Percentiles rank a stretch among this genome's conserved stretches.
Conservation (phyloP, 2,797 vertebrate species). For the Adelosebastes latens region DNA sequence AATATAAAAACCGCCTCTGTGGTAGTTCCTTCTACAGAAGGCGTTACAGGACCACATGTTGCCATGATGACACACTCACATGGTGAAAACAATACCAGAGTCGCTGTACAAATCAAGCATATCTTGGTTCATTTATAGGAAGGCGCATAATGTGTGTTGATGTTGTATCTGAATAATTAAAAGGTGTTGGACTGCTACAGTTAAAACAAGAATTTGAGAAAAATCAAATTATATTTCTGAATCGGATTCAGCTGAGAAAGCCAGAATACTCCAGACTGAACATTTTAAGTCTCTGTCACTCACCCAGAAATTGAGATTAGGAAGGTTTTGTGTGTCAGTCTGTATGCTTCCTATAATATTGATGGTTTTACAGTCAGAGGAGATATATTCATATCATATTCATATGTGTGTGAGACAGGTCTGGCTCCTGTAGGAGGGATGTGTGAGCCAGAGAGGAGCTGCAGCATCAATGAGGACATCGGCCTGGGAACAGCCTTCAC, state of each 20-base stretch:
- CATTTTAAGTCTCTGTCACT: not conserved
- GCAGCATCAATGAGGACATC: slow-evolving; percentile 99
- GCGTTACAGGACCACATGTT: too few species aligned
- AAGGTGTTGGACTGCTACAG: not conserved
- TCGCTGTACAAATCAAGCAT: too few species aligned
- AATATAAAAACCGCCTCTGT: too few species aligned
- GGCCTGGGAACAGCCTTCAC: slow-evolving; percentile 98
- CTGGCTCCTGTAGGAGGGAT: slow-evolving; percentile 96
- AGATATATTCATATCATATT: not conserved
- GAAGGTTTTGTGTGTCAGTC: not conserved
- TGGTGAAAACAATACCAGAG: too few species aligned
- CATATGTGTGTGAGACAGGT: slow-evolving; percentile 76
- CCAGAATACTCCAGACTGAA: not conserved
- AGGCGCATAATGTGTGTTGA: too few species aligned
- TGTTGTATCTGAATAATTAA: too few species aligned
- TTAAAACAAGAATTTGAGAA: not conserved
- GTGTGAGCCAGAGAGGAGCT: slow-evolving; percentile 97
- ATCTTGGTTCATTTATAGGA: rapidly evolving
- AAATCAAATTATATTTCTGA: too few species aligned
- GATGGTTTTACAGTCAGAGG: not conserved
- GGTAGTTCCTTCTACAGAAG: too few species aligned
- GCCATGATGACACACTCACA: too few species aligned
- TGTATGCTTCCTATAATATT: not conserved
- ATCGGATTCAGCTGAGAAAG: not conserved
- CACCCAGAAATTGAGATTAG: not conserved